Evolutionary conservation across 2,888 invertebrate species (phyloP), one percentile per base, ranked within the genome.

Genomic region (Stramonita haemastoma): DNA sequence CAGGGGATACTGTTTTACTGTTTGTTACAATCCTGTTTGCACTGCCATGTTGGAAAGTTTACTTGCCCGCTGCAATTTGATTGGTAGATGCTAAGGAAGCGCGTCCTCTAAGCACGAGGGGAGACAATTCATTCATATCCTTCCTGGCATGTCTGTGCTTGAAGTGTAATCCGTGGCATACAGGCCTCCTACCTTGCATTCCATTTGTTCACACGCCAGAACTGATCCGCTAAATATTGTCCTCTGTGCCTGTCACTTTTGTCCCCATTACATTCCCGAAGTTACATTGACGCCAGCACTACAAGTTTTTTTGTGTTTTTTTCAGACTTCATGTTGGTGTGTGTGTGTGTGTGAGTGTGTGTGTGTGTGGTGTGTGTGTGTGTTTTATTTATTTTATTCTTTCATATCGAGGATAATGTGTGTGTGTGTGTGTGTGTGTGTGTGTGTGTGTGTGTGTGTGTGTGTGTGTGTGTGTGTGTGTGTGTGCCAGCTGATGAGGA

Each of bases 31-130:
- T 73, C 66, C 83, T 90, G 90, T 91, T 92, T 89, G 87, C 86
- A 90, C 93, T 85, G 91, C 93, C 94, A 93, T 93, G 92, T 93
- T 94, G 90, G 90, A 92, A 91, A 91, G 92, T 93, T 93, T 91
- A 87, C 88, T 92, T 91, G 91, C 91, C 92, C 92, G 92, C 92
- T 91, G 89, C 86, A 85, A 90, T 92, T 92, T 92, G 91, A 94
- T 94, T 94, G 94, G 94, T 84, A 84, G 85, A 90, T 86, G 85
- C 73, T 79, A 32, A 85, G 77, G 86, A 84, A 89, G 90, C 86
- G 87, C 89, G 79, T 56, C 73, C 88, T 77, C 57, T 85, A 70
- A 36, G 22, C 15, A 5, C 73, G 22, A 87, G 70, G 89, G 87
- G 89, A 89, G 70, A 77, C n/a, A 81, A 89, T 60, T 81, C 56